Conservation (phyloP, 1,140 invertebrate genomes). For the Monochamus saltuarius region DNA sequence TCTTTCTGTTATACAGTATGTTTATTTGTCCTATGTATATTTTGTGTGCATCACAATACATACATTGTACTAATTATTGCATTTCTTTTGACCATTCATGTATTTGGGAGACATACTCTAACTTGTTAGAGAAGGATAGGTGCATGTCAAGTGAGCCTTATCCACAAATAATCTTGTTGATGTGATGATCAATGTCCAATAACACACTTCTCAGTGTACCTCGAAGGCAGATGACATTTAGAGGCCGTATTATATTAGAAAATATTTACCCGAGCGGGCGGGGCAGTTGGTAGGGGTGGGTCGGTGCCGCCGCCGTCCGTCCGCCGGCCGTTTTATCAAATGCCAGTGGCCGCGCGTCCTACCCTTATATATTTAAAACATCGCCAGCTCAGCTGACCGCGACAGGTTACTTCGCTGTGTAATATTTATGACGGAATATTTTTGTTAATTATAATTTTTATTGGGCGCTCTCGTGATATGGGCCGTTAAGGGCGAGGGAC, state of each 20-base stretch:
- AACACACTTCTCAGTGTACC: neutral
- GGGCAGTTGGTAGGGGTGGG: neutral
- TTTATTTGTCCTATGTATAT: too few relatives aligned
- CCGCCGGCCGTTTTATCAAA: slow-evolving; percentile 10
- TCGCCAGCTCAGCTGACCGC: slow-evolving; percentile 22
- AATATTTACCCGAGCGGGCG: slow-evolving; percentile 8
- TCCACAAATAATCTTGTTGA: too few relatives aligned
- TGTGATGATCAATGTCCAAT: too few relatives aligned
- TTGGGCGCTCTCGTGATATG: slow-evolving; percentile 7
- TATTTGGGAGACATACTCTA: too few relatives aligned
- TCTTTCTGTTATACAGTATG: too few relatives aligned
- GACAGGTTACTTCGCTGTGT: slow-evolving; percentile 14
- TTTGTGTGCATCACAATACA: too few relatives aligned
- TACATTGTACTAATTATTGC: too few relatives aligned
- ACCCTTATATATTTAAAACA: slow-evolving; percentile 22
- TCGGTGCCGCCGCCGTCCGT: slow-evolving; percentile 9
- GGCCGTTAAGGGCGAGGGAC: neutral
- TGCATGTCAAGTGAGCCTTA: too few relatives aligned
- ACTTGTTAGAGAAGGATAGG: too few relatives aligned
- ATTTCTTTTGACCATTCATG: too few relatives aligned
- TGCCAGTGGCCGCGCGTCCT: slow-evolving; percentile 8
- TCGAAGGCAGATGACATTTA: slow-evolving; percentile 17
- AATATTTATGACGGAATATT: slow-evolving; percentile 24
- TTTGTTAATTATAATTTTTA: slow-evolving; percentile 26
- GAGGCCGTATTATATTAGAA: slow-evolving; percentile 13